A percentile compares a stretch with the other conserved stretches of the same genome.
Evolutionary conservation across 2,113 vertebrate genomes (phyloP).

Genomic region (Oplegnathus fasciatus): DNA sequence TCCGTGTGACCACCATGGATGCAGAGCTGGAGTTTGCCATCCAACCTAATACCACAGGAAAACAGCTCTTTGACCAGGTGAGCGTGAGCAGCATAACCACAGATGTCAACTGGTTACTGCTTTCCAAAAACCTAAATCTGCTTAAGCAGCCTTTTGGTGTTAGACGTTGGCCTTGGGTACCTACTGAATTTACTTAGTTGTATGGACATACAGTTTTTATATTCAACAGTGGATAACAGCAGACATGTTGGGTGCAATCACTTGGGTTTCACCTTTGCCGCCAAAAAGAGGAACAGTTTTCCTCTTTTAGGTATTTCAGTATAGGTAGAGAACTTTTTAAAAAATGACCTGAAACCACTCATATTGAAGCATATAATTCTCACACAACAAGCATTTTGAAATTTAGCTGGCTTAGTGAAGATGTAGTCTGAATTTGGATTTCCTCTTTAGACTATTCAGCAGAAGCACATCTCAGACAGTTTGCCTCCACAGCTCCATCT

Average conservation of each 20-base stretch:
- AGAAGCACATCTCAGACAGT: no score
- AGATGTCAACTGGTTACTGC: neutral
- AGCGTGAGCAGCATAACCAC: neutral
- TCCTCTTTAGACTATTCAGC: no score
- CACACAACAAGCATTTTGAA: no score
- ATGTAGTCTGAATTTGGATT: no score
- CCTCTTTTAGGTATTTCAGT: no score
- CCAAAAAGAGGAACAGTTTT: no score
- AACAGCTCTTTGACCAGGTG: constrained; percentile 98
- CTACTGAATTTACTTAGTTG: neutral
- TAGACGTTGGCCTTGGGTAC: neutral
- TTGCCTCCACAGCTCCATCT: no score
- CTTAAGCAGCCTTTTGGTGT: neutral
- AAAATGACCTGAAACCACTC: no score
- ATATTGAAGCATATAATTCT: no score
- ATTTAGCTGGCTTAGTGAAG: no score
- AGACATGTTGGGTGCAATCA: neutral
- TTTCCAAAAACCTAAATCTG: neutral
- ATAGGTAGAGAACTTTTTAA: no score
- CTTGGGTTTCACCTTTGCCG: no score
- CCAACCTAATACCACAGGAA: constrained; percentile 97
- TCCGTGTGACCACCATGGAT: constrained; percentile 98
- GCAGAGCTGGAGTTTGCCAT: constrained; percentile 99
- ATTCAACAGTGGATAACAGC: neutral
- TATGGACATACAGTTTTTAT: neutral